phyloP scores from a whole-genome alignment of 2,113 vertebrate species.

The Amblyornis subalaris region DNA sequence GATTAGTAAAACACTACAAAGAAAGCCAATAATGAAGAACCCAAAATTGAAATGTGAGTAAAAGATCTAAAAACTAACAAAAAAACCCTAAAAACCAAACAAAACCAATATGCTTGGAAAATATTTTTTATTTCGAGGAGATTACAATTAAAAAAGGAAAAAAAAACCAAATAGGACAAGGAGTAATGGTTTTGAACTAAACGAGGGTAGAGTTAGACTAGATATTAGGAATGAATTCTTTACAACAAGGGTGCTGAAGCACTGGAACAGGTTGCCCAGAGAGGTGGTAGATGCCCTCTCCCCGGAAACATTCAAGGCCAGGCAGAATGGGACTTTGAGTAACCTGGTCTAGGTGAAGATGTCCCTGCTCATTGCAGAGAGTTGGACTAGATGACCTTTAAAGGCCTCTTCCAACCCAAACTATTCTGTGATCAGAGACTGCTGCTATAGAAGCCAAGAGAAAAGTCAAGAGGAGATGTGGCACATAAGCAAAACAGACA shows the following conservation, averaged over 20 bases:
- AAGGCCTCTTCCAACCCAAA: neutral
- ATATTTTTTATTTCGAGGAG: neutral
- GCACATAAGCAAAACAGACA: neutral
- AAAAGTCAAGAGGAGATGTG: neutral
- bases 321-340: accelerated
- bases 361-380: neutral
- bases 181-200: neutral
- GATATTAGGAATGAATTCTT: neutral
- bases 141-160: neutral
- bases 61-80: neutral
- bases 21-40: neutral
- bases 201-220: neutral
- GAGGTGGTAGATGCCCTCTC: neutral
- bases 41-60: neutral
- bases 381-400: neutral
- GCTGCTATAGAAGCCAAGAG: neutral
- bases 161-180: neutral
- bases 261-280: neutral
- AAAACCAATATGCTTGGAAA: neutral
- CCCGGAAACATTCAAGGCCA: neutral
- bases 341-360: neutral
- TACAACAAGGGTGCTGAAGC: neutral
- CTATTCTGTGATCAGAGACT: accelerated
- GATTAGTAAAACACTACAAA: neutral
- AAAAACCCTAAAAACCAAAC: neutral